Percentiles rank a stretch among this genome's conserved stretches.
Conservation (phyloP, 2,888 invertebrate species). For the Artemia sp. region DNA sequence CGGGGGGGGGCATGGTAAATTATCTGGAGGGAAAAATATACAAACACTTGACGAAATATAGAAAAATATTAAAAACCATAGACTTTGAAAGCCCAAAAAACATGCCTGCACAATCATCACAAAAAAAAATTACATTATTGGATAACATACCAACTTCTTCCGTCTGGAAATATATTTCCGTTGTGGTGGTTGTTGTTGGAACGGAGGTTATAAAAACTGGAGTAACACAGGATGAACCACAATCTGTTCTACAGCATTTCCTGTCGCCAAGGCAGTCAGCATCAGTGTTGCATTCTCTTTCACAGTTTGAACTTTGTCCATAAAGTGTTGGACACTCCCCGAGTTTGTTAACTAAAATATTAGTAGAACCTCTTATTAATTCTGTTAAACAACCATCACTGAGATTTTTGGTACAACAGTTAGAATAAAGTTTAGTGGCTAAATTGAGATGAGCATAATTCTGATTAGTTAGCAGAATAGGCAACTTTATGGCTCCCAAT, state of each 20-base stretch:
- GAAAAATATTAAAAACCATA: too few species aligned
- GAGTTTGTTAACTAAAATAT: constrained; percentile 44
- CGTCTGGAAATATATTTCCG: neutral
- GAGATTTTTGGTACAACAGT: neutral
- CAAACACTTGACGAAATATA: too few species aligned
- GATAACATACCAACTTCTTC: neutral
- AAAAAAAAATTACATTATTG: neutral
- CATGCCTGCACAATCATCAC: too few species aligned
- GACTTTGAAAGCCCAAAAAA: too few species aligned
- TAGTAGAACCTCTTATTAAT: constrained; percentile 19
- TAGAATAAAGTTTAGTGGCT: too few species aligned
- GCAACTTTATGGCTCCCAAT: too few species aligned
- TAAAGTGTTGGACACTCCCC: constrained; percentile 45
- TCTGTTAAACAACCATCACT: constrained; percentile 20
- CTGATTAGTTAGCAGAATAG: too few species aligned
- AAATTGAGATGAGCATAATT: too few species aligned
- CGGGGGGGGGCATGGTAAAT: too few species aligned
- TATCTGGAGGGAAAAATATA: too few species aligned
- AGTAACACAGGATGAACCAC: constrained; percentile 50
- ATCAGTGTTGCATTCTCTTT: constrained; percentile 47
- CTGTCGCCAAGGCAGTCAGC: constrained; percentile 57
- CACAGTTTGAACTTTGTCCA: constrained; percentile 40
- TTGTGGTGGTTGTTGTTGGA: constrained; percentile 27
- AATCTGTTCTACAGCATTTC: constrained; percentile 67
- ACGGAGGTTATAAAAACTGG: constrained; percentile 31